These are phyloP conservation scores for Carollia perspicillata DNA, from an alignment of 2,113 vertebrate species.

Conservation along the genomic window DNA sequence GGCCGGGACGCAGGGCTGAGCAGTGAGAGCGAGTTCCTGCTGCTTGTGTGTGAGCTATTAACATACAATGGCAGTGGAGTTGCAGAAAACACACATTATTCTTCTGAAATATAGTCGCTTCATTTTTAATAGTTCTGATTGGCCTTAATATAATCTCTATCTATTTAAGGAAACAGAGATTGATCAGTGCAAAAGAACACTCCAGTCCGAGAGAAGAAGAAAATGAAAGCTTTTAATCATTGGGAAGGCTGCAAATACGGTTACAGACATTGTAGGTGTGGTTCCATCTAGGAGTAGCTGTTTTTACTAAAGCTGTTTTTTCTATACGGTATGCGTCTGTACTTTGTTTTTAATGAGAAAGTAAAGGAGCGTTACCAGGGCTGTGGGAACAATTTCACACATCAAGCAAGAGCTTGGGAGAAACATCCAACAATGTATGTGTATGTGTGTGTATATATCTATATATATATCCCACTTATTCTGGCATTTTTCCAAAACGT, in stretches of 20 bases:
- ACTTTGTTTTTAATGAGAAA: constrained; percentile 50
- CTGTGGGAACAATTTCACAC: constrained; percentile 62
- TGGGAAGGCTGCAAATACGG: not conserved
- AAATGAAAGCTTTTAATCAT: not conserved
- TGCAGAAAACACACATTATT: constrained; percentile 30
- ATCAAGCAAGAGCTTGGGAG: constrained; percentile 40
- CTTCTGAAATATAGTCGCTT: constrained; percentile 20
- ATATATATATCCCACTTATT: not conserved
- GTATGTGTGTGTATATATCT: not conserved
- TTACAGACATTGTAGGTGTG: not conserved
- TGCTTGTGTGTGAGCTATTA: not conserved
- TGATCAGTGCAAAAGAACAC: constrained; percentile 8
- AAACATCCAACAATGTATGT: constrained; percentile 53
- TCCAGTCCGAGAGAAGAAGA: constrained; percentile 20
- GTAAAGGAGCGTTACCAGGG: constrained; percentile 34
- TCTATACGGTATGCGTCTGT: not conserved
- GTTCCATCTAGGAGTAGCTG: not conserved
- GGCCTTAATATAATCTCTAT: not conserved
- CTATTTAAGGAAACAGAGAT: not conserved
- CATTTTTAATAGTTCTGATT: constrained; percentile 58
- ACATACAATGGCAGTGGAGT: not conserved
- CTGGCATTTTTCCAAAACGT: constrained; percentile 17
- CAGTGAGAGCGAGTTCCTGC: not conserved
- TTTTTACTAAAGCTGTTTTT: constrained; percentile 46
- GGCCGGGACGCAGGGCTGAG: not conserved